Evolutionary conservation across 2,888 invertebrate species (phyloP).

Genomic region (Meliscaeva auricollis): DNA sequence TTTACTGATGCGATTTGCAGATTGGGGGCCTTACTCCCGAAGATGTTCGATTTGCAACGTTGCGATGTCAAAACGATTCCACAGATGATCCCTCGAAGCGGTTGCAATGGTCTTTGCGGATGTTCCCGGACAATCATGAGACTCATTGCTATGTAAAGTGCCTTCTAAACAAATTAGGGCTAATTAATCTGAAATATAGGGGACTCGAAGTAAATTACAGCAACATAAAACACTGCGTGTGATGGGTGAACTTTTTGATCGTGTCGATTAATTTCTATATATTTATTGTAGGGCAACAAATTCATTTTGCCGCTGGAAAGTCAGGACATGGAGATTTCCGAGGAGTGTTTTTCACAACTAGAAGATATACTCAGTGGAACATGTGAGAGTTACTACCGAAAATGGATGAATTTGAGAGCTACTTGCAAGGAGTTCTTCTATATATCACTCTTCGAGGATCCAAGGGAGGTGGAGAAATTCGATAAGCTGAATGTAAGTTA

Average conservation of each 20-base stretch:
- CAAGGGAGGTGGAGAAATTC: slow-evolving; percentile 34
- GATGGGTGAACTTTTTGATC: neutral
- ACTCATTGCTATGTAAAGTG: slow-evolving; percentile 80
- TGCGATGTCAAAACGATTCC: slow-evolving; percentile 77
- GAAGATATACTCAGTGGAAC: slow-evolving; percentile 76
- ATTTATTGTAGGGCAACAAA: slow-evolving; percentile 54
- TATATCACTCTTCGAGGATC: slow-evolving; percentile 57
- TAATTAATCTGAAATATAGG: slow-evolving; percentile 77
- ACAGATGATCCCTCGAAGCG: slow-evolving; percentile 56
- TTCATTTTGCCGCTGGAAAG: slow-evolving; percentile 62
- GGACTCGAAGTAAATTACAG: slow-evolving; percentile 78
- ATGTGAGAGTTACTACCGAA: slow-evolving; percentile 76
- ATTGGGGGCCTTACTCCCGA: slow-evolving; percentile 65
- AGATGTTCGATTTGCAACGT: slow-evolving; percentile 75
- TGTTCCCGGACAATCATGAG: slow-evolving; percentile 77
- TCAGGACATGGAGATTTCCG: slow-evolving; percentile 52
- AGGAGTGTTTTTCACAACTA: slow-evolving; percentile 51
- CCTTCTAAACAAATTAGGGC: slow-evolving; percentile 78
- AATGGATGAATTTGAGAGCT: slow-evolving; percentile 73
- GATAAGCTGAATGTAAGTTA: slow-evolving; percentile 50
- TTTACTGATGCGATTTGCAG: slow-evolving; percentile 17
- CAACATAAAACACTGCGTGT: neutral
- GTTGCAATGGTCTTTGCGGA: slow-evolving; percentile 73
- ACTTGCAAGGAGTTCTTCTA: slow-evolving; percentile 57
- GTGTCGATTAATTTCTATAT: neutral